A percentile compares a stretch with the other conserved stretches of the same genome.
Evolutionary conservation across 1,140 invertebrate species (phyloP).

Genomic region (Ceratina australensis): DNA sequence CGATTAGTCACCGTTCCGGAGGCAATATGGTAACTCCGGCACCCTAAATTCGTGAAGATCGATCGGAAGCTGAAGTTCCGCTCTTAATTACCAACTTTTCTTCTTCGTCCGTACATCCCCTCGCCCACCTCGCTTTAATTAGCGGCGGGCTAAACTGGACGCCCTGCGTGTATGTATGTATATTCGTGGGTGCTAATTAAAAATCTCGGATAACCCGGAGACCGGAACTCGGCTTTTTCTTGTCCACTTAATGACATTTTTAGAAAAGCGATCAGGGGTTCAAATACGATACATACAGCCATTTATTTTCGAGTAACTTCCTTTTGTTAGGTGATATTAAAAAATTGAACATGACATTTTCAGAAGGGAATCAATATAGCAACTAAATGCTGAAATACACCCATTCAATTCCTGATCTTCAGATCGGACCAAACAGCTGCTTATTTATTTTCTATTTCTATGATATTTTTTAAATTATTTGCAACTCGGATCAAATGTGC

Average conservation of each 20-base stretch:
- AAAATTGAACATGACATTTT: background rate
- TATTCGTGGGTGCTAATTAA: conserved; percentile 9
- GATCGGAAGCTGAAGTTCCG: background rate
- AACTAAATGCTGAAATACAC: too few species aligned
- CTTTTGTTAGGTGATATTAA: too few species aligned
- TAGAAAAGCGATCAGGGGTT: too few species aligned
- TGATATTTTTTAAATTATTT: too few species aligned
- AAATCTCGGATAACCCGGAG: background rate
- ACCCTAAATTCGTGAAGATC: background rate
- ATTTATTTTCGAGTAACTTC: background rate
- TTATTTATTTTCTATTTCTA: too few species aligned
- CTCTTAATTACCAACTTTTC: conserved; percentile 9
- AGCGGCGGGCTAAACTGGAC: background rate
- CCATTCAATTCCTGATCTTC: too few species aligned
- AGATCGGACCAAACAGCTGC: too few species aligned
- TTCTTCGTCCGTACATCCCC: background rate
- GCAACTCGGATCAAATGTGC: too few species aligned
- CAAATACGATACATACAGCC: too few species aligned
- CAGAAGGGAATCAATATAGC: background rate
- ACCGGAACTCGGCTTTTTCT: background rate
- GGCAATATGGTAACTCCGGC: background rate
- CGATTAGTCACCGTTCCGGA: background rate
- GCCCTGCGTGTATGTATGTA: too few species aligned
- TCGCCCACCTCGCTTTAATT: conserved; percentile 6
- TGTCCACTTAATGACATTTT: background rate